These are phyloP conservation scores for Notechis scutatus DNA, from an alignment of 2,113 vertebrate genomes.

Conservation along the genomic window DNA sequence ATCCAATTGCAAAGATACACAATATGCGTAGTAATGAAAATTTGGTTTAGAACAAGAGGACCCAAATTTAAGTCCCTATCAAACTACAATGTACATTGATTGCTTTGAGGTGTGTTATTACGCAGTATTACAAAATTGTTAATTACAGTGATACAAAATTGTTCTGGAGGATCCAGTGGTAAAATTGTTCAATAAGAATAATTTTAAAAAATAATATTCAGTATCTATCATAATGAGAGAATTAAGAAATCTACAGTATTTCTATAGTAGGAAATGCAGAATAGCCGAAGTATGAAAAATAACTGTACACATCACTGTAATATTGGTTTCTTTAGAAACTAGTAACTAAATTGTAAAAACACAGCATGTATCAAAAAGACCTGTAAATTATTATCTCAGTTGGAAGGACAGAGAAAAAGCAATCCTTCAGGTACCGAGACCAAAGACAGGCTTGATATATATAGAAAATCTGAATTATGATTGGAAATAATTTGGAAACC, in stretches of 20 bases:
- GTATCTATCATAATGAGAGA: background rate
- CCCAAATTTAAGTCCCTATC: background rate
- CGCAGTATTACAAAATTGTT: background rate
- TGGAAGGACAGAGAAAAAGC: background rate
- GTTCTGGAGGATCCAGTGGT: background rate
- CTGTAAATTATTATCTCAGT: background rate
- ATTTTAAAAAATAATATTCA: background rate
- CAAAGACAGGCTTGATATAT: background rate
- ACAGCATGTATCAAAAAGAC: background rate
- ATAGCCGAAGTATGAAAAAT: background rate
- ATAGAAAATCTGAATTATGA: background rate
- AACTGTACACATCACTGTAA: background rate
- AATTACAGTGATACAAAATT: background rate
- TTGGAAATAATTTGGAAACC: background rate
- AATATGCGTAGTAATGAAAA: background rate
- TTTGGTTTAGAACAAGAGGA: background rate
- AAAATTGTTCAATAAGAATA: background rate
- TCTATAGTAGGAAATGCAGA: background rate
- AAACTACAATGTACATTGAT: background rate
- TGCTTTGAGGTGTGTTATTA: background rate
- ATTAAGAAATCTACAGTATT: background rate
- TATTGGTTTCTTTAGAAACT: background rate
- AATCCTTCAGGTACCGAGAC: background rate
- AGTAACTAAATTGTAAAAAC: background rate
- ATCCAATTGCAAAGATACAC: background rate